These are phyloP conservation scores for Gryon sp. DNA, from an alignment of 1,140 invertebrate genomes.

Conservation along the genomic window DNA sequence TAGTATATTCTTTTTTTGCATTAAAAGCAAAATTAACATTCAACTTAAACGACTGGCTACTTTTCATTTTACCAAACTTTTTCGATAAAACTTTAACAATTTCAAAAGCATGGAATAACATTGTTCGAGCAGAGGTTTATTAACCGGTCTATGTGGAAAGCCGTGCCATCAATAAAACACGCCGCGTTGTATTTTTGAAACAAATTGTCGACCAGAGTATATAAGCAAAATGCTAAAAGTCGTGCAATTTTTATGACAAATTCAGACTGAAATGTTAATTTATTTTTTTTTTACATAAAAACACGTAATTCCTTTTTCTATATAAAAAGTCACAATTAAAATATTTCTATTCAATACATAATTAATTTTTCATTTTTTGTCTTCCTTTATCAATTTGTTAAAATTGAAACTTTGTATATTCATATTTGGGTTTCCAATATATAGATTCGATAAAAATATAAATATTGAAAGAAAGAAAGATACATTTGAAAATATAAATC, in stretches of 20 bases:
- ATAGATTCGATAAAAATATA: too few relatives aligned
- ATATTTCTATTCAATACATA: too few relatives aligned
- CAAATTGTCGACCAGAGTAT: background rate
- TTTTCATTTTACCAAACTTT: constrained; percentile 3
- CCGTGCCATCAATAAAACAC: constrained; percentile 20
- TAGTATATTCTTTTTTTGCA: too few relatives aligned
- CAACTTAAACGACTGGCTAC: background rate
- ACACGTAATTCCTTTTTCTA: too few relatives aligned
- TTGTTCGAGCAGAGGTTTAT: background rate
- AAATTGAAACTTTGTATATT: too few relatives aligned
- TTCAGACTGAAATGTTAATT: background rate
- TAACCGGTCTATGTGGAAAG: constrained; percentile 1
- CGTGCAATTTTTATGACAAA: background rate
- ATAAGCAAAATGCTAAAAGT: background rate
- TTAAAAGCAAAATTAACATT: background rate
- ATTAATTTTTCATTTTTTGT: too few relatives aligned
- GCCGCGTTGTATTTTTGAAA: constrained; percentile 1
- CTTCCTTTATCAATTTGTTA: too few relatives aligned
- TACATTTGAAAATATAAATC: too few relatives aligned
- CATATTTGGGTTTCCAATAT: too few relatives aligned
- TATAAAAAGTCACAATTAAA: too few relatives aligned
- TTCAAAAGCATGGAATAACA: background rate
- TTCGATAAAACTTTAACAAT: constrained; percentile 1
- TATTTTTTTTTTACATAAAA: background rate
- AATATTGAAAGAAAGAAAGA: too few relatives aligned